Evolutionary conservation across 1,140 invertebrate species (phyloP), one percentile per base, ranked within the genome.

Genomic region (Charaxes varanes): DNA sequence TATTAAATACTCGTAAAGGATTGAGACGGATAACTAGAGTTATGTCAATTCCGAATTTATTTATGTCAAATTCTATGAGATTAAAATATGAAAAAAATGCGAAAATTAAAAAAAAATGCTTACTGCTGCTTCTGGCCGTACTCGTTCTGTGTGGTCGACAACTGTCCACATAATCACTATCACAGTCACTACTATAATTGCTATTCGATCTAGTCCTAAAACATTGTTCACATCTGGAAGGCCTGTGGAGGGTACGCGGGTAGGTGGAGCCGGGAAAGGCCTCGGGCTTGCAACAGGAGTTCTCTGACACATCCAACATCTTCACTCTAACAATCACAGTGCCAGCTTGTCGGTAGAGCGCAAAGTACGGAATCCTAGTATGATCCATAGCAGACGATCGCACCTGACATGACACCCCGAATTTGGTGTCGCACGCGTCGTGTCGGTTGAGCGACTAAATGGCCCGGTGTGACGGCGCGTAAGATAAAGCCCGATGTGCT

Each of bases 171-270:
- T 65, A 41, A 62, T 59, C 72, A 79, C 71, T 82, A 79, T 77
- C 78, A 82, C 78, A 78, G 62, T 77, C 76, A 82, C 74, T n/a
- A n/a, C n/a, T 77, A 53, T 62, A 72, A 70, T 62, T 35, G 59
- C 58, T 76, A 69, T 51, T 59, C 49, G 62, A 62, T 72, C 72
- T 77, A 67, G 66, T 79, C 56, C 74, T 78, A 56, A 36, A 53
- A 58, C 74, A 82, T 49, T 63, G 54, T 66, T 70, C 69, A 78
- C 72, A 82, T 52, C 44, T 53, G 46, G 62, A 48, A 4, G 60
- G 59, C 43, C 61, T 67, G 34, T 60, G 57, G 22, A 61, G 36
- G 22, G 48, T 22, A 24, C 50, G 44, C 15, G 58, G 47, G 31
- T 47, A 53, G 27, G 45, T 44, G 24, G 47, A 41, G 30, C 32